Conservation (phyloP, 2,888 invertebrate genomes). For the Pandemis cinnamomeana region DNA sequence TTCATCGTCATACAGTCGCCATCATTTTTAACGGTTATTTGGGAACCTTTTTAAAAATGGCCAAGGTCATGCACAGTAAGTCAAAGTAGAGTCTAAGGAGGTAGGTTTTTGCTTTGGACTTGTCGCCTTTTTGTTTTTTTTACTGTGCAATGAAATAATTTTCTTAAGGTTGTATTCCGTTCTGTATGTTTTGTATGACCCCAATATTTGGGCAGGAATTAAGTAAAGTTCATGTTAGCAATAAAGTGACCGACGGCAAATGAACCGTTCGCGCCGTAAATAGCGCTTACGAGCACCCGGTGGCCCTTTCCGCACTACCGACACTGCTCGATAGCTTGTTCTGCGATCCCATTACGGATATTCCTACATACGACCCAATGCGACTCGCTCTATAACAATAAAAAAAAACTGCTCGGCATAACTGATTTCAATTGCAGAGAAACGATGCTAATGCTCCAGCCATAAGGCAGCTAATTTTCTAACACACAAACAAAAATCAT, state of each 20-base stretch:
- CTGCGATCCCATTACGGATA: constrained; percentile 44
- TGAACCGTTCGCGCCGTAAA: constrained; percentile 71
- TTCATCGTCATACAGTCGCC: background rate
- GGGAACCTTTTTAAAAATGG: too few species aligned
- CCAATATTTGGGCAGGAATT: constrained; percentile 44
- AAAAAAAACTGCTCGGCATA: constrained; percentile 7
- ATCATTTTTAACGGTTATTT: background rate
- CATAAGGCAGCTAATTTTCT: constrained; percentile 4
- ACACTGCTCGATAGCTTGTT: constrained; percentile 46
- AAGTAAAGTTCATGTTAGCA: constrained; percentile 67
- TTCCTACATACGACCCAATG: constrained; percentile 30
- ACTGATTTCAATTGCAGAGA: background rate
- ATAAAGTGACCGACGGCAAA: constrained; percentile 71
- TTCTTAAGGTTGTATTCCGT: background rate
- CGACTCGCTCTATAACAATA: constrained; percentile 14
- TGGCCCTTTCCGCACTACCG: constrained; percentile 55
- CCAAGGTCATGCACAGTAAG: too few species aligned
- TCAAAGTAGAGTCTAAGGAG: too few species aligned
- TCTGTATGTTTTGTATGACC: constrained; percentile 18
- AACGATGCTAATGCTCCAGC: background rate
- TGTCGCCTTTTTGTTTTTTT: too few species aligned
- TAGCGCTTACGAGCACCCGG: constrained; percentile 67
- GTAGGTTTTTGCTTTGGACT: background rate
- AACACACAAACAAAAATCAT: constrained; percentile 20
- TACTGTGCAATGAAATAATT: background rate